Conservation (phyloP, 1,140 invertebrate genomes). For the Drosophila pseudoananassae region DNA sequence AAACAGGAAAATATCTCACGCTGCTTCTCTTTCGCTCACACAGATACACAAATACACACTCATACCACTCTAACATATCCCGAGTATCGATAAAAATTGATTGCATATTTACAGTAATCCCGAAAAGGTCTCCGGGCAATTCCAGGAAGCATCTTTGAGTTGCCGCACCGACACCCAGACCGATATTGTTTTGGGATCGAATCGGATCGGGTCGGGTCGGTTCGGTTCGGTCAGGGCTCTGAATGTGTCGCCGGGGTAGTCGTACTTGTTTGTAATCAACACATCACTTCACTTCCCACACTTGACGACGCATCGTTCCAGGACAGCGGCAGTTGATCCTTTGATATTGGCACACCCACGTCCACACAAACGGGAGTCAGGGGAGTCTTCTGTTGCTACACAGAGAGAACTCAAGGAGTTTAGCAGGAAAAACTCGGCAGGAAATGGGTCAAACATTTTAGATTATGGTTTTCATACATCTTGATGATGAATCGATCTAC, state of each 20-base stretch:
- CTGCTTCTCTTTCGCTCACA: constrained; percentile 16
- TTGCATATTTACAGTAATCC: constrained; percentile 63
- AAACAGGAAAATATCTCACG: constrained; percentile 49
- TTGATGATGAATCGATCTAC: no score
- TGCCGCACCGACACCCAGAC: constrained; percentile 24
- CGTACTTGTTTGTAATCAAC: constrained; percentile 59
- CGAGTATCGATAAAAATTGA: constrained; percentile 57
- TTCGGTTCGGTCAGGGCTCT: constrained; percentile 7
- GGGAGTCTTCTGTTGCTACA: constrained; percentile 1
- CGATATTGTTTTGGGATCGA: constrained; percentile 1
- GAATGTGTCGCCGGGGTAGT: constrained; percentile 38
- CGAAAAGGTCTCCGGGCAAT: constrained; percentile 50
- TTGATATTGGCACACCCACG: constrained; percentile 62
- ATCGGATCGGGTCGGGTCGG: constrained; percentile 11
- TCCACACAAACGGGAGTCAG: not conserved
- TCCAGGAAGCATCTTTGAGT: constrained; percentile 52
- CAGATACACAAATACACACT: constrained; percentile 4
- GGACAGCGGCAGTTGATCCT: constrained; percentile 39
- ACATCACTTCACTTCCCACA: constrained; percentile 63
- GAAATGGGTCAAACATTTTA: no score
- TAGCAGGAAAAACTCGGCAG: not conserved
- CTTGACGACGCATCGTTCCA: constrained; percentile 30
- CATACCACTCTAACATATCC: not conserved
- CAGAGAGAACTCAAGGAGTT: constrained; percentile 3
- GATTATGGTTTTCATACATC: no score